These are phyloP conservation scores for Columba guinea DNA, from an alignment of 2,797 vertebrate genomes.

Conservation along the genomic window DNA sequence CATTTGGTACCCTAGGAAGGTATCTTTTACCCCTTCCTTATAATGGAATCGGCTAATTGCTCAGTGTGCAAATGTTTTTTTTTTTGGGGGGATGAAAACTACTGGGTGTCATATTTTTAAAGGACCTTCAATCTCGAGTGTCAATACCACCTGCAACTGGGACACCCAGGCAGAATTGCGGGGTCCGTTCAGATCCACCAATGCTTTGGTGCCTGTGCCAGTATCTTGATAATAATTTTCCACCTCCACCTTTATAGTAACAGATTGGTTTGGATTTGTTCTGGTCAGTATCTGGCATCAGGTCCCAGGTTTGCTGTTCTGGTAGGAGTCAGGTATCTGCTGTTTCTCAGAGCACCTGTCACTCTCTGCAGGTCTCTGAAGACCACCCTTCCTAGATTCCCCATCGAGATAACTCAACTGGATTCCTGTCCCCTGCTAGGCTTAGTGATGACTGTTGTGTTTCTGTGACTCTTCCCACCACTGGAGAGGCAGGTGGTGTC, in stretches of 20 bases:
- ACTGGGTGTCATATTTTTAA: neutral
- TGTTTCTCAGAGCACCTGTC: neutral
- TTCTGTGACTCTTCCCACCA: neutral
- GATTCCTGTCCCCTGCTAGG: neutral
- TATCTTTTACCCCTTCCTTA: neutral
- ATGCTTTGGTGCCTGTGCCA: neutral
- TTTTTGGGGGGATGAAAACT: neutral
- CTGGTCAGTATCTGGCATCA: neutral
- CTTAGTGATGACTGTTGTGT: neutral
- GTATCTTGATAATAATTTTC: neutral
- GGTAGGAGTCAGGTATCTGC: neutral
- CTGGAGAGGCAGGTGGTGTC: neutral
- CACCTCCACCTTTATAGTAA: neutral
- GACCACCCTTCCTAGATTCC: neutral
- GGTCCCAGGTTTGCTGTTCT: neutral
- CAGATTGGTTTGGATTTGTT: neutral
- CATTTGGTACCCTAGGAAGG: neutral
- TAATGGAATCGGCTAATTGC: neutral
- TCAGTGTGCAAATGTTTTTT: neutral
- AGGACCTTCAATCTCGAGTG: neutral
- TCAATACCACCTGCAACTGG: accelerated
- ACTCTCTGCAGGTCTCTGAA: neutral
- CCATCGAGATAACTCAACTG: neutral
- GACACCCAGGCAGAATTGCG: neutral
- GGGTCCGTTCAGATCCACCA: neutral